These are phyloP conservation scores for Capitella teleta DNA, from an alignment of 1,140 invertebrate species.

Conservation along the genomic window DNA sequence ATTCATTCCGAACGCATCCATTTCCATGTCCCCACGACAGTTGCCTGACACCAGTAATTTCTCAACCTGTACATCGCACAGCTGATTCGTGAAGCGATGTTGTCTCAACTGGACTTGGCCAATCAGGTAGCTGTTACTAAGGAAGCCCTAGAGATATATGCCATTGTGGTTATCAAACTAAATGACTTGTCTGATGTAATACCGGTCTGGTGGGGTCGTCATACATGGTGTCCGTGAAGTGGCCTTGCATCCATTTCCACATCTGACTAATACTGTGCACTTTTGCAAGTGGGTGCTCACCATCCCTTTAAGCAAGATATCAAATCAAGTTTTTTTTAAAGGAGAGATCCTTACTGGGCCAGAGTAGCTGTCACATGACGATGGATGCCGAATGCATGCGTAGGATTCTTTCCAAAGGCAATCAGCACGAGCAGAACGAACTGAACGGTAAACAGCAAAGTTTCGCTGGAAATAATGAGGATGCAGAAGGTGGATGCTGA, in stretches of 20 bases:
- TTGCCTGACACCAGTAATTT: neutral
- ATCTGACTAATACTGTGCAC: constrained; percentile 17
- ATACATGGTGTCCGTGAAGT: constrained; percentile 21
- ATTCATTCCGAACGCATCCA: neutral
- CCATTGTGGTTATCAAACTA: too few species aligned
- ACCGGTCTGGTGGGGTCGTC: constrained; percentile 5
- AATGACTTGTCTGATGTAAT: constrained; percentile 6
- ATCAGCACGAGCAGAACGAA: constrained; percentile 27
- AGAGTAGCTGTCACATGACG: constrained; percentile 15
- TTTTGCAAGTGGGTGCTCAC: constrained; percentile 9
- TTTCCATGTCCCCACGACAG: neutral
- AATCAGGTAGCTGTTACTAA: constrained; percentile 20
- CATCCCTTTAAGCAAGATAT: constrained; percentile 3
- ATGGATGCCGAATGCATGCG: too few species aligned
- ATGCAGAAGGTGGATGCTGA: too few species aligned
- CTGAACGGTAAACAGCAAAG: constrained; percentile 16
- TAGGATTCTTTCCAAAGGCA: constrained; percentile 32
- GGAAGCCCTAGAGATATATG: constrained; percentile 3
- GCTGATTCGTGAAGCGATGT: constrained; percentile 15
- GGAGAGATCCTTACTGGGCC: too few species aligned
- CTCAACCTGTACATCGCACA: constrained; percentile 11
- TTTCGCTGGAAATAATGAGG: constrained; percentile 30
- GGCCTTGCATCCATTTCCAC: constrained; percentile 24
- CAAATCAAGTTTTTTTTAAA: too few species aligned
- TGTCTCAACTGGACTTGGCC: constrained; percentile 24